Evolutionary conservation across 2,888 invertebrate species (phyloP).

Genomic region (Tenthredo notha): DNA sequence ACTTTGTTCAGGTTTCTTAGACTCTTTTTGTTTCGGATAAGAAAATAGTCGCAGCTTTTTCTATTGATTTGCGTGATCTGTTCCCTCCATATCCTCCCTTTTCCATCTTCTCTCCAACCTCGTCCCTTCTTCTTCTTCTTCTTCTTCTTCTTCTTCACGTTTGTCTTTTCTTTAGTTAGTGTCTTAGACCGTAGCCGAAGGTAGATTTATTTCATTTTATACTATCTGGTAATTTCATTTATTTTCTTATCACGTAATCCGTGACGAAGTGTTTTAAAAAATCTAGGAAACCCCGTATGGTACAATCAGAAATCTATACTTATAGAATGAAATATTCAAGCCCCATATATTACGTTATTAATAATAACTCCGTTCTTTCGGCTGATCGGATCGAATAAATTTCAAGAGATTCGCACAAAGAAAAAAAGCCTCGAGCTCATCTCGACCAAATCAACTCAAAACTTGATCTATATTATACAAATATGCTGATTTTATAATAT

Average conservation of each 20-base stretch:
- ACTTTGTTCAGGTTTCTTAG: slow-evolving; percentile 31
- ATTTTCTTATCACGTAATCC: slow-evolving; percentile 14
- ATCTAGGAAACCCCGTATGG: background rate
- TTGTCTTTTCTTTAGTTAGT: background rate
- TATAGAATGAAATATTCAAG: background rate
- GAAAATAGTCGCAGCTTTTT: slow-evolving; percentile 41
- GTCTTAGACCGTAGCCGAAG: background rate
- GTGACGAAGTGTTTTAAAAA: background rate
- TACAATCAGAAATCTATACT: background rate
- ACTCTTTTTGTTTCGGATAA: slow-evolving; percentile 13
- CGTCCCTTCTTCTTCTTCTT: no score
- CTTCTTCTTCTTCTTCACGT: background rate
- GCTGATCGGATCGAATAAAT: slow-evolving; percentile 10
- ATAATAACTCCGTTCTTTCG: background rate
- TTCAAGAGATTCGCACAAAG: background rate
- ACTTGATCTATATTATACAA: slow-evolving; percentile 28
- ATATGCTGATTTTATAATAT: slow-evolving; percentile 29
- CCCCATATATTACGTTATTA: slow-evolving; percentile 11
- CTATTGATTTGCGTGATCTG: slow-evolving; percentile 32
- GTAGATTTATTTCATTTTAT: background rate
- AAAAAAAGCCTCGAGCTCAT: background rate
- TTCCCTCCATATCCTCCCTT: background rate
- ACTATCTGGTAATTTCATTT: background rate
- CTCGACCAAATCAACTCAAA: background rate
- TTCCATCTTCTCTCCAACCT: background rate